These are phyloP conservation scores for Ptychoptera contaminata DNA, from an alignment of 2,888 invertebrate genomes.

Conservation along the genomic window DNA sequence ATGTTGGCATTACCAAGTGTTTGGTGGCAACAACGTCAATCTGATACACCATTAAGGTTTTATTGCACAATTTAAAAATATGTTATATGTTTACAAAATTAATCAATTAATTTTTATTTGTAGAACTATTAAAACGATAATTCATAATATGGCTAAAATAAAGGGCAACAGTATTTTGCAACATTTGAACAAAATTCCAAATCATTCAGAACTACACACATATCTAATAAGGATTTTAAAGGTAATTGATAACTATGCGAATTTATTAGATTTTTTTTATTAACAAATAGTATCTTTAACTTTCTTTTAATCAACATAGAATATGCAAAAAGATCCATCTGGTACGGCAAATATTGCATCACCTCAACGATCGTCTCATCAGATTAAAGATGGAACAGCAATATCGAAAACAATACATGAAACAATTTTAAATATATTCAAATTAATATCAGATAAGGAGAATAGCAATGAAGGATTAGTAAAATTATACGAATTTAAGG, in stretches of 20 bases:
- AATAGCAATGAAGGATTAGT: constrained; percentile 65
- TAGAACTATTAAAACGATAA: constrained; percentile 80
- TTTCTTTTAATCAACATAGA: constrained; percentile 17
- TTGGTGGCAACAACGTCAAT: constrained; percentile 72
- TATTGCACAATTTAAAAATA: constrained; percentile 21
- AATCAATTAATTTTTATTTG: constrained; percentile 19
- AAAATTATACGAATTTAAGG: constrained; percentile 30
- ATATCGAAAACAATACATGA: constrained; percentile 51
- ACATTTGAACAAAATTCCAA: constrained; percentile 60
- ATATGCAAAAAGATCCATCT: constrained; percentile 38
- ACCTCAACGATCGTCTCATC: constrained; percentile 19
- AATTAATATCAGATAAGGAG: constrained; percentile 78
- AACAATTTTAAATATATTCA: constrained; percentile 74
- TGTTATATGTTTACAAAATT: background rate
- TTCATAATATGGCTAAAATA: constrained; percentile 80
- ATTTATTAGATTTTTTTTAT: too few relatives aligned
- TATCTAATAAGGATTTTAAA: constrained; percentile 71
- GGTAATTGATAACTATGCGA: constrained; percentile 19
- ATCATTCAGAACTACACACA: constrained; percentile 68
- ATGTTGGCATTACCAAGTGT: constrained; percentile 72
- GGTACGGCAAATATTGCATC: constrained; percentile 25
- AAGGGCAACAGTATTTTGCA: constrained; percentile 69
- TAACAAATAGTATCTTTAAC: background rate
- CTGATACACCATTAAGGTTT: constrained; percentile 60
- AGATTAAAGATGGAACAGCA: constrained; percentile 23